phyloP scores from a whole-genome alignment of 2,888 invertebrate species.

The Xiphydria camelus region DNA sequence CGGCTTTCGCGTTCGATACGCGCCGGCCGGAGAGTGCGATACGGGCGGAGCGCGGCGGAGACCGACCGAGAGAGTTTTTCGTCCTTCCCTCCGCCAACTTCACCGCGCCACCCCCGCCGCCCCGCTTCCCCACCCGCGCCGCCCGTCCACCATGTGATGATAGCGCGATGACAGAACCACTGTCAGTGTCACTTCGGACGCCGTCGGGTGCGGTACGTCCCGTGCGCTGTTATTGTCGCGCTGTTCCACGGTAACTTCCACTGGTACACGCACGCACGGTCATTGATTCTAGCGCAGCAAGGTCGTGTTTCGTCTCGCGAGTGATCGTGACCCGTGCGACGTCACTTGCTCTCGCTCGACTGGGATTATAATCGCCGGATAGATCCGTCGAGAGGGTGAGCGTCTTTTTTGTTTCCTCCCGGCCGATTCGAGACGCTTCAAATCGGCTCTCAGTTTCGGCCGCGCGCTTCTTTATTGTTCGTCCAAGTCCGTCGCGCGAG shows the following conservation, averaged over 20 bases:
- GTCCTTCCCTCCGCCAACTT: too few species aligned
- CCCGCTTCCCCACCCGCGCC: neutral
- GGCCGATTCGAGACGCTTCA: too few species aligned
- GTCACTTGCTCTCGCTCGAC: neutral
- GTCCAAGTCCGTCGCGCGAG: too few species aligned
- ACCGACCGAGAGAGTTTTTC: constrained; percentile 19
- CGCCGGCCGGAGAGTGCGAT: constrained; percentile 22
- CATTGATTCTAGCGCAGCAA: neutral
- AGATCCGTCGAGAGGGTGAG: neutral
- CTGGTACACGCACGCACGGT: neutral
- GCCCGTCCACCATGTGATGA: constrained; percentile 38
- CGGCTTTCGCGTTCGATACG: too few species aligned
- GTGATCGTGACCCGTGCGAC: neutral
- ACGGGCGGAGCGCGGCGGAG: constrained; percentile 24
- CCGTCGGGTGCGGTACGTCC: constrained; percentile 7
- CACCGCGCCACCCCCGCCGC: too few species aligned
- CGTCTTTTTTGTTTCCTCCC: too few species aligned
- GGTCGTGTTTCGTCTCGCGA: too few species aligned
- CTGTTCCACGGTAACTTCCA: too few species aligned
- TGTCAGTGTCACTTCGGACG: constrained; percentile 55
- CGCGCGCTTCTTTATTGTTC: too few species aligned
- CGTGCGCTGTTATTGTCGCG: neutral
- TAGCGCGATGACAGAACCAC: constrained; percentile 50
- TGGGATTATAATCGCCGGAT: neutral
- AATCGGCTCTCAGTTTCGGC: too few species aligned